Base-by-base conservation (phyloP, 2,113 vertebrate species). In the Spheniscus mendiculus region DNA sequence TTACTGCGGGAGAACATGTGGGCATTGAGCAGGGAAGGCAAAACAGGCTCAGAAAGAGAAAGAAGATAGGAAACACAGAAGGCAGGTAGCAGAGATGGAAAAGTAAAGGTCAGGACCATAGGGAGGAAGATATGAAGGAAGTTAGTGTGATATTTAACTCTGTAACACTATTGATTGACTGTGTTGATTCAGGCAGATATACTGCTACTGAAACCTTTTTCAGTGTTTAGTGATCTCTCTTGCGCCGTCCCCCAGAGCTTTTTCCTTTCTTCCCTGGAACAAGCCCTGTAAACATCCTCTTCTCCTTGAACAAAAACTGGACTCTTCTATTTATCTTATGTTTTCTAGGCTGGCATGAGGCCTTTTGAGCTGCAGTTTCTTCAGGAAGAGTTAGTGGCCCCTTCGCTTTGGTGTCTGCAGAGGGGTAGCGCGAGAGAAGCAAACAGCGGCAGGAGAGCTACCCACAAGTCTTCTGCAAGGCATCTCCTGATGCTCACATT, bases 71-170 rank as follows among this genome's bases (percentile, higher is more conserved):
- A 66, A 94, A 50, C 26, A 53, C 17, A 42, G 50, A 45, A 90
- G 10, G 27, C 27, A 70, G 40, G 45, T 69, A 70, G 47, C 63
- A 89, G 22, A 65, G 58, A 58, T n/a, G 38, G 55, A 90, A 78
- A 15, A 93, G 23, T 71, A 89, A 94, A 96, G 55, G 63, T 92
- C 88, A 94, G 47, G 40, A 88, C 59, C 5, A 2, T 10, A 78
- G 74, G 79, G 63, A 94, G 29, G 23, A 71, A 81, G 45, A 73
- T 59, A 73, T 34, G 59, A 86, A 61, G 36, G 42, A 91, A 55
- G 22, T 42, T 76, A 45, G 8, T 59, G 50, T 80, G 79, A 66
- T 89, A 92, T 96, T 96, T 95, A 93, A 67, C 63, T 94, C 53
- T 25, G 38, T 56, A 81, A 80, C 29, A 22, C 21, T 62, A 10